Base-by-base conservation (phyloP, 2,888 invertebrate genomes). In the Diaprepes abbreviatus region DNA sequence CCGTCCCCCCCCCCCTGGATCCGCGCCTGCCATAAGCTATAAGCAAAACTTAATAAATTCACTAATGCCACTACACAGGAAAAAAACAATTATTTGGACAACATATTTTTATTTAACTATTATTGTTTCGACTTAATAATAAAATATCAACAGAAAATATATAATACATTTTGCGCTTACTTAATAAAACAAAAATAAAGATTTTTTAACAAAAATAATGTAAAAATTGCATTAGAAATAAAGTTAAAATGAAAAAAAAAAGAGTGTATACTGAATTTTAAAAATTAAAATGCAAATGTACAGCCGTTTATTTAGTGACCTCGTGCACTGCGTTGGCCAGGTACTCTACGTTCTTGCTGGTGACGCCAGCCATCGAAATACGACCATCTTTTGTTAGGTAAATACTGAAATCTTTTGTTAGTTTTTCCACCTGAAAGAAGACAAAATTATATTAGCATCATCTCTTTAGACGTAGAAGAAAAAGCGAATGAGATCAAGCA, bases 311-410 rank as follows among this genome's bases (percentile, higher is more conserved):
- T 77, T 94, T 92, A 10, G 97, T 93, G 73, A 97, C 97, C 85
- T 92, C 88, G 84, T 99, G 96, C 77, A 99, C 96, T 68, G 94
- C 96, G 73, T 94, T 89, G 1, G 98, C 98, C 71, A 99, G 86
- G 83, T 99, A 97, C 73, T 91, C 92, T 0, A 98, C 97, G 86
- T 99, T 99, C 82, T 93, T 93, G 2, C 96, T 93, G 0, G 96
- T 93, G 4, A 99, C 92, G 60, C 99, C 98, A 64, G 98, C 98
- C 86, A 99, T 94, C 2, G 98, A 98, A 84, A 99, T 97, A 77
- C 99, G 92, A 0, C 99, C 99, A 85, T 98, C 98, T 84, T 96
- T 96, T 0, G 98, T 98, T 75, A 99, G 86, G 84, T 96, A 99
- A 75, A 99, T 89, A 83, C 95, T 95, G 86, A 91, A 94, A 24